Conservation (phyloP, 1,140 invertebrate species). For the Pomacea maculata region DNA sequence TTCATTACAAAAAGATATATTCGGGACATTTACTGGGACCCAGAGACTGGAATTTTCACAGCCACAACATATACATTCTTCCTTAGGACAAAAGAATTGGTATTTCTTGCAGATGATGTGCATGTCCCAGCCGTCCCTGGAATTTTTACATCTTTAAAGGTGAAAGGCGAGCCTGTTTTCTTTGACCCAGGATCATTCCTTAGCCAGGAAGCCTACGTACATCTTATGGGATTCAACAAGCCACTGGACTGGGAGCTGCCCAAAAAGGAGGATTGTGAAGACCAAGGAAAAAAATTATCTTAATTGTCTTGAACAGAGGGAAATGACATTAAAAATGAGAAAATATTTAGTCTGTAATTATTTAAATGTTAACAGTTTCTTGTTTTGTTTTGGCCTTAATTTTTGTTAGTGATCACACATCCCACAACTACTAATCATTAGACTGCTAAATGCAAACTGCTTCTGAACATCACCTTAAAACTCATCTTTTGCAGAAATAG, state of each 20-base stretch:
- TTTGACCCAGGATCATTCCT: conserved; percentile 77
- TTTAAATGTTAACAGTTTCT: too few relatives aligned
- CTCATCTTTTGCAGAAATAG: too few relatives aligned
- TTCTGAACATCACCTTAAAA: too few relatives aligned
- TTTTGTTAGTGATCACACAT: too few relatives aligned
- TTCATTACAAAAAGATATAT: conserved; percentile 87
- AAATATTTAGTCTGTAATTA: too few relatives aligned
- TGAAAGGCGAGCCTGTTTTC: conserved; percentile 76
- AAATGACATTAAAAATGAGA: too few relatives aligned
- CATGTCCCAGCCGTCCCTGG: conserved; percentile 79
- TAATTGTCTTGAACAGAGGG: too few relatives aligned
- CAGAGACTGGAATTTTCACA: conserved; percentile 46
- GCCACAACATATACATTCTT: conserved; percentile 48
- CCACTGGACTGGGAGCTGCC: conserved; percentile 73
- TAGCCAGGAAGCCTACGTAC: conserved; percentile 78
- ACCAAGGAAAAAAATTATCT: too few relatives aligned
- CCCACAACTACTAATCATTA: too few relatives aligned
- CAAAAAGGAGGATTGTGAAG: background rate
- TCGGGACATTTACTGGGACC: conserved; percentile 77
- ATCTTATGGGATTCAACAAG: conserved; percentile 90
- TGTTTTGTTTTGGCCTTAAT: too few relatives aligned
- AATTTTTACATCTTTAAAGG: conserved; percentile 82
- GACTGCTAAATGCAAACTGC: too few relatives aligned
- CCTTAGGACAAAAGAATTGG: conserved; percentile 32
- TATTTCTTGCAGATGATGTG: conserved; percentile 73